A percentile compares a stretch with the other conserved stretches of the same genome.
These are phyloP conservation scores for mouse (Mus musculus) DNA, from an alignment of 2,113 vertebrate species.

Conservation along the genomic window GRCm39 chr5:5434001-5434500, in stretches of 20 bases:
- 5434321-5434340: neutral
- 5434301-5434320: neutral
- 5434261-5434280: no score
- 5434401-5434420: neutral
- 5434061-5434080: neutral
- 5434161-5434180: constrained; percentile 4
- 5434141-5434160: constrained; percentile 20
- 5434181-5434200: neutral
- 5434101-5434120: neutral
- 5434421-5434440: no score
- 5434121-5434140: constrained; percentile 31
- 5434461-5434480: neutral
- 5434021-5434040: constrained; percentile 32
- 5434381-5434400: neutral
- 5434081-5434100: constrained; percentile 17
- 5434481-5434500: neutral
- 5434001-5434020: constrained; percentile 61
- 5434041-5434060: constrained; percentile 63
- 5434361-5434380: neutral
- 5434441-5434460: neutral
- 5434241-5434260: no score
- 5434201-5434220: neutral
- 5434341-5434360: neutral
- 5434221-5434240: neutral
- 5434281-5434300: neutral